Conservation (phyloP, 2,888 invertebrate genomes). For the Dysmachus trigonus region DNA sequence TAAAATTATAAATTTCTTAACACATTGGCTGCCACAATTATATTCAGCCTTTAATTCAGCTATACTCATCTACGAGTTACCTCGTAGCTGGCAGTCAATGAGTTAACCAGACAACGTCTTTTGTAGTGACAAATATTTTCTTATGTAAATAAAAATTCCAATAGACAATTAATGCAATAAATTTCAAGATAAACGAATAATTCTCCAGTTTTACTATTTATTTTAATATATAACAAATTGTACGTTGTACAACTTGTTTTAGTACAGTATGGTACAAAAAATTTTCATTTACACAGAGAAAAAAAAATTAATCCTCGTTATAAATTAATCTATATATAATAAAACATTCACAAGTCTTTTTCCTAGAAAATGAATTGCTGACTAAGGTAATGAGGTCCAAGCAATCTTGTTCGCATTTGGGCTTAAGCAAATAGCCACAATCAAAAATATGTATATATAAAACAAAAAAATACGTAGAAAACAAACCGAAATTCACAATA, state of each 20-base stretch:
- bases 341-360: conserved; percentile 38
- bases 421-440: not conserved
- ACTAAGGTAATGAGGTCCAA: not conserved
- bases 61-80: too few relatives aligned
- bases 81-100: too few relatives aligned
- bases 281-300: conserved; percentile 19
- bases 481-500: not conserved
- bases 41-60: too few relatives aligned
- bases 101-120: too few relatives aligned
- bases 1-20: too few relatives aligned
- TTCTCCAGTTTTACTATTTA: conserved; percentile 20
- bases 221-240: conserved; percentile 13
- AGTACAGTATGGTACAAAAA: conserved; percentile 24
- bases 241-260: conserved; percentile 27
- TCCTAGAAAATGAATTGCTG: not conserved
- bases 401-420: not conserved
- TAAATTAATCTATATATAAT: conserved; percentile 37
- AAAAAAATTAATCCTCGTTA: conserved; percentile 37
- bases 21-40: too few relatives aligned
- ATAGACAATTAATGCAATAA: not conserved
- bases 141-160: too few relatives aligned
- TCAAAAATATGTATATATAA: not conserved
- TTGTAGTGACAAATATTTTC: too few relatives aligned
- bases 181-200: not conserved
- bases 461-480: not conserved